Base-by-base conservation (phyloP, 2,113 vertebrate species). In the Cricetomys ansorgei region DNA sequence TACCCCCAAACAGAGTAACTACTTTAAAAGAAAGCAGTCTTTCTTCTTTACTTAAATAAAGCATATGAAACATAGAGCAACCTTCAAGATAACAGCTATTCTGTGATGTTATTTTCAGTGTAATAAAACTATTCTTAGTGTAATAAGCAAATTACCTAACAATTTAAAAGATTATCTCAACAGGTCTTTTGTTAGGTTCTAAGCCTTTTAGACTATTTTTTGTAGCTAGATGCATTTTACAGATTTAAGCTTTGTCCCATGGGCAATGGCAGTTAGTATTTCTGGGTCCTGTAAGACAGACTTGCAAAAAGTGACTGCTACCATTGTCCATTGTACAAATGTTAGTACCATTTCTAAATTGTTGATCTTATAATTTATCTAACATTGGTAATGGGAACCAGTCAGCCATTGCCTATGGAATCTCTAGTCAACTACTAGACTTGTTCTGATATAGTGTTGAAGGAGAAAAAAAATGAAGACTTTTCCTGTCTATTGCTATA, bases 211-310 rank as follows among this genome's bases (percentile, higher is more conserved):
- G 21, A 48, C 15, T n/a, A 37, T 62, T 73, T 91, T 88, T 17
- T 67, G 10, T 55, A 67, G 17, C 29, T n/a, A 91, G 45, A 43
- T 3, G 23, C 0, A 11, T 87, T 93, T 92, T 84, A 48, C 50
- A 89, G 31, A 86, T 23, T 89, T 88, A 84, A 75, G 23, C 75
- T 37, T 69, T 59, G n/a, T n/a, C n/a, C n/a, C n/a, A n/a, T n/a
- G n/a, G n/a, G n/a, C n/a, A n/a, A n/a, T n/a, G n/a, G n/a, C n/a
- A n/a, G n/a, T n/a, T n/a, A n/a, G n/a, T n/a, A n/a, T n/a, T n/a
- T n/a, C 3, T 64, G 34, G 3, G 0, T 57, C 53, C 11, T 59
- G 2, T 57, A 23, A 75, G 4, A n/a, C 21, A 79, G 2, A 4
- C 23, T 45, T 67, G 45, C 3, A 27, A 53, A 55, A 45, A 16